Evolutionary conservation across 23 tunicate genomes (phyloP).

Genomic region (Trididemnum miniatum): DNA sequence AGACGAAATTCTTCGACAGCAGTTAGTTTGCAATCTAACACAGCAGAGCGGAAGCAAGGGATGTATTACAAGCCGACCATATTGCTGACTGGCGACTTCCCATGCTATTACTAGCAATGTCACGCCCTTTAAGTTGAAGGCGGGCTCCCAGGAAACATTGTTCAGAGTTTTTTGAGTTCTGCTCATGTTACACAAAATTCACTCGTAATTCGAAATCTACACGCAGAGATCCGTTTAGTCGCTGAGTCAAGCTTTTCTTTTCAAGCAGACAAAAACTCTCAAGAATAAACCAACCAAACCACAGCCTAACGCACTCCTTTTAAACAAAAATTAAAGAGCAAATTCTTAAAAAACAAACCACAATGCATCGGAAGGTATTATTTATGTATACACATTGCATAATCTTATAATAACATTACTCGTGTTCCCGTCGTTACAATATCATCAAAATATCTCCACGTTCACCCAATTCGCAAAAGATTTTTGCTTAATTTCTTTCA

Average conservation of each 20-base stretch:
- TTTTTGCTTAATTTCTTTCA: too few relatives aligned
- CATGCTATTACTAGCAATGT: conserved; percentile 13
- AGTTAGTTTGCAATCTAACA: background rate
- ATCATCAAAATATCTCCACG: too few relatives aligned
- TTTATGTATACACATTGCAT: too few relatives aligned
- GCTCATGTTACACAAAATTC: background rate
- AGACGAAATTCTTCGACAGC: background rate
- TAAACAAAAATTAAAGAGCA: too few relatives aligned
- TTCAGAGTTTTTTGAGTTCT: background rate
- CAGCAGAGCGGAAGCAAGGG: conserved; percentile 11
- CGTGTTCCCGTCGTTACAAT: too few relatives aligned
- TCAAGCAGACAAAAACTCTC: too few relatives aligned
- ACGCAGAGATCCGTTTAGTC: background rate
- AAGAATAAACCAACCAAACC: background rate
- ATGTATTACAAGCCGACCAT: background rate
- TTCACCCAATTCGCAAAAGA: too few relatives aligned
- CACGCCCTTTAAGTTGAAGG: conserved; percentile 10
- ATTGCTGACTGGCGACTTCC: background rate
- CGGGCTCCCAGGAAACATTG: background rate
- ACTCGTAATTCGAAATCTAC: background rate
- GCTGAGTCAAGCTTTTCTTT: too few relatives aligned
- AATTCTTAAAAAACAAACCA: too few relatives aligned
- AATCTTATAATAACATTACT: too few relatives aligned
- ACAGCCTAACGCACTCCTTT: too few relatives aligned
- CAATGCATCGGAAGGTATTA: too few relatives aligned